Evolutionary conservation across 1,140 invertebrate species (phyloP), one percentile per base, ranked within the genome.

Genomic region (Pissodes strobi): DNA sequence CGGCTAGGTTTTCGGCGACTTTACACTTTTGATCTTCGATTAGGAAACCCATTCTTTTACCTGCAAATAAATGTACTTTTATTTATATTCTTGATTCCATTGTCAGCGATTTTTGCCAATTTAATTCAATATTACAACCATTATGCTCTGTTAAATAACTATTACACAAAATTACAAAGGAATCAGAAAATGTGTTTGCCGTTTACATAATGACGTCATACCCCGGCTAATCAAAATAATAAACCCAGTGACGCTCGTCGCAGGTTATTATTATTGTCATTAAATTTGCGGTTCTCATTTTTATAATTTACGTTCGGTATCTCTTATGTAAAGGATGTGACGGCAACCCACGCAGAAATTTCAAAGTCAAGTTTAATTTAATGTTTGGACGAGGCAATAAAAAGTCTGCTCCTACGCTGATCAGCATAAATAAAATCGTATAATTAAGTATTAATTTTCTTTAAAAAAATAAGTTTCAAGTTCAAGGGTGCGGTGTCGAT

Each of bases 41-140:
- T 13, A 95, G 77, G 70, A 93, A 93, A 0, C 91, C 90, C 69
- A 95, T 83, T 49, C 92, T 82, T 34, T 87, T 80, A 4, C 91
- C 91, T 65, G 19, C 27, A 27, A 49, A 57, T n/a, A n/a, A n/a
- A n/a, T n/a, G n/a, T n/a, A n/a, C n/a, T n/a, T n/a, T n/a, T n/a
- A n/a, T n/a, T n/a, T n/a, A n/a, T n/a, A n/a, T n/a, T n/a, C n/a
- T n/a, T n/a, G n/a, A n/a, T n/a, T n/a, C n/a, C n/a, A n/a, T n/a
- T n/a, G n/a, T n/a, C n/a, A n/a, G n/a, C n/a, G n/a, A n/a, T n/a
- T n/a, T n/a, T n/a, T n/a, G n/a, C n/a, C n/a, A n/a, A n/a, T n/a
- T n/a, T n/a, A n/a, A n/a, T n/a, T n/a, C n/a, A n/a, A n/a, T n/a
- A n/a, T n/a, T n/a, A n/a, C n/a, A n/a, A n/a, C n/a, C n/a, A n/a